Evolutionary conservation across 1,140 invertebrate genomes (phyloP).

Genomic region (Zophobas atratus): DNA sequence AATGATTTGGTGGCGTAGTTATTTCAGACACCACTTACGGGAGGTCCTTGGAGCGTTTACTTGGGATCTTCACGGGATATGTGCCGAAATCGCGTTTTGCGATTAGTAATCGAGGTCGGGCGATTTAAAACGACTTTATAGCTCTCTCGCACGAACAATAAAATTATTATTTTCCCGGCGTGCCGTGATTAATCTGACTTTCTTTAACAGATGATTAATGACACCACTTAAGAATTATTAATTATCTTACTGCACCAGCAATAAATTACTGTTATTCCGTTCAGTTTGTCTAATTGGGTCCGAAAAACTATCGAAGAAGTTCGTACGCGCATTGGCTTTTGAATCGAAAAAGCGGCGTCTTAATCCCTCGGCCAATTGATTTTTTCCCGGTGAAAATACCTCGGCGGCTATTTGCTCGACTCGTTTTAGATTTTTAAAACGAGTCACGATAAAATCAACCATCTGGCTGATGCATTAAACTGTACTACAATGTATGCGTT

Average conservation of each 20-base stretch:
- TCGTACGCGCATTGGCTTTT: too few relatives aligned
- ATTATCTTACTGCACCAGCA: conserved; percentile 37
- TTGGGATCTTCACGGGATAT: too few relatives aligned
- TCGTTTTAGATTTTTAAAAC: conserved; percentile 40
- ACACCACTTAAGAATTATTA: conserved; percentile 49
- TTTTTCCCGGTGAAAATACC: conserved; percentile 4
- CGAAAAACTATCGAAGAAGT: background rate
- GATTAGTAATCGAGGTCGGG: background rate
- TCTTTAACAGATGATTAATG: conserved; percentile 46
- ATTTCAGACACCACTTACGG: too few relatives aligned
- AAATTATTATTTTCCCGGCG: conserved; percentile 43
- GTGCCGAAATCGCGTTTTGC: too few relatives aligned
- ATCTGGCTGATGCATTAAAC: conserved; percentile 45
- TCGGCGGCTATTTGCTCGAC: conserved; percentile 1
- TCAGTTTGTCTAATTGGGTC: conserved; percentile 30
- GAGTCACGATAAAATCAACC: conserved; percentile 38
- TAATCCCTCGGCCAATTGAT: conserved; percentile 8
- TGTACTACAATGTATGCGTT: conserved; percentile 35
- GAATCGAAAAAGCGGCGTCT: background rate
- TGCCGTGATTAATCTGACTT: conserved; percentile 45
- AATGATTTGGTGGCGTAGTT: too few relatives aligned
- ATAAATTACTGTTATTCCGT: conserved; percentile 46
- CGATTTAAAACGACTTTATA: conserved; percentile 18
- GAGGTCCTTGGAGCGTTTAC: too few relatives aligned
- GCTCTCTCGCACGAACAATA: conserved; percentile 42